These are phyloP conservation scores for Heliconius ethilla DNA, from an alignment of 2,888 invertebrate genomes.

Conservation along the genomic window DNA sequence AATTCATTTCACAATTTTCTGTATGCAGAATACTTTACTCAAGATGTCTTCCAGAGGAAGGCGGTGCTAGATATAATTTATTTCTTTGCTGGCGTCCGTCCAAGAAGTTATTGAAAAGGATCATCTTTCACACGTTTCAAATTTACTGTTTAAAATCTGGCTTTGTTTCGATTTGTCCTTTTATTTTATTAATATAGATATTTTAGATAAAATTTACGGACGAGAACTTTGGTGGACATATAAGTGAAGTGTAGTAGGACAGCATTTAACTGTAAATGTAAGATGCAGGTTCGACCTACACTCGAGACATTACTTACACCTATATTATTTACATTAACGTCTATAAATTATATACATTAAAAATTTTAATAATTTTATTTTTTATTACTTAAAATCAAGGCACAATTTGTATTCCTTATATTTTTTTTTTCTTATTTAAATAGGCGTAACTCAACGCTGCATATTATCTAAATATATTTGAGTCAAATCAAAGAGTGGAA, in stretches of 20 bases:
- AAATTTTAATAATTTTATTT: too few relatives aligned
- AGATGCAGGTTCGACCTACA: too few relatives aligned
- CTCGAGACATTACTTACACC: too few relatives aligned
- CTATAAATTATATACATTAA: too few relatives aligned
- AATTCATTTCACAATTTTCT: slow-evolving; percentile 5
- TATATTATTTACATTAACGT: too few relatives aligned
- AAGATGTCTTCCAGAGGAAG: neutral
- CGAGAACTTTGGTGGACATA: too few relatives aligned
- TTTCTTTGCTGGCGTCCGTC: slow-evolving; percentile 26
- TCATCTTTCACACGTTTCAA: slow-evolving; percentile 21
- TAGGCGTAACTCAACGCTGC: neutral
- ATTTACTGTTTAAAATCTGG: slow-evolving; percentile 11
- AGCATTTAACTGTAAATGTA: too few relatives aligned
- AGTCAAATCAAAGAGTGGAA: too few relatives aligned
- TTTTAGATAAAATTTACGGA: too few relatives aligned
- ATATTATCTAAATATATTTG: neutral
- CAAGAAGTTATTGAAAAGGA: slow-evolving; percentile 37
- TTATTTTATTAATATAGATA: too few relatives aligned
- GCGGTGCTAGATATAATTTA: slow-evolving; percentile 28
- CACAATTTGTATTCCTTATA: neutral
- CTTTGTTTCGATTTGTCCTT: neutral
- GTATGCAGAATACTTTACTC: slow-evolving; percentile 2
- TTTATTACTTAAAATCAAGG: neutral
- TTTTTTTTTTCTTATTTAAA: neutral
- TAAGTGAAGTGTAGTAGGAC: too few relatives aligned